Evolutionary conservation across 2,888 invertebrate genomes (phyloP), one percentile per base, ranked within the genome.

Genomic region (Drosophila parthenogenetica): DNA sequence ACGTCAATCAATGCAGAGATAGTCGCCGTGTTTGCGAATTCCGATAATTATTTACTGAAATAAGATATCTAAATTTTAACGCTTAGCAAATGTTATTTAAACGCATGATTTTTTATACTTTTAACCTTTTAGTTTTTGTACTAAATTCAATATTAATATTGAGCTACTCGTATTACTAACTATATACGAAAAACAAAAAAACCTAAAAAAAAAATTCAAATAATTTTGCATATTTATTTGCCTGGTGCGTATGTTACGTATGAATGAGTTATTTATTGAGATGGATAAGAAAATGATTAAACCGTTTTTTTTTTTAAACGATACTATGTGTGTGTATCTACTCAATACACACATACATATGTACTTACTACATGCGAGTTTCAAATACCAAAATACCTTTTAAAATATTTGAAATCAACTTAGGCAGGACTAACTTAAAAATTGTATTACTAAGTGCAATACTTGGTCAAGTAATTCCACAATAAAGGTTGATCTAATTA

Each of bases 51-150:
- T 62, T 58, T 75, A 77, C 57, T 67, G 32, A 49, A 64, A 55
- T 75, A 76, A 74, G 60, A 74, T 64, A 48, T 16, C 37, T 77
- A 55, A 51, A 45, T 13, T 46, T 48, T 65, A 75, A 61, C 59
- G 64, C 76, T 68, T 80, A 73, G 67, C 62, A 73, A 70, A 65
- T 63, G 60, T 80, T 77, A 67, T 73, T 70, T 65, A 66, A 73
- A 50, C 53, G 81, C 81, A 80, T 79, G 73, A 73, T 77, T 77
- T 69, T 73, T 65, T 77, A 67, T 80, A 65, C 16, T 48, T 61
- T 73, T 70, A 58, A 61, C 35, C 19, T 64, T 77, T 46, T 72
- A 54, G 40, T 77, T 77, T 71, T 65, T 69, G 55, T 79, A 63
- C 66, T 65, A 51, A 59, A 65, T 53, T 78, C 37, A 78, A 59